phyloP scores from a whole-genome alignment of 2,797 vertebrate genomes.

The Microcaecilia unicolor region DNA sequence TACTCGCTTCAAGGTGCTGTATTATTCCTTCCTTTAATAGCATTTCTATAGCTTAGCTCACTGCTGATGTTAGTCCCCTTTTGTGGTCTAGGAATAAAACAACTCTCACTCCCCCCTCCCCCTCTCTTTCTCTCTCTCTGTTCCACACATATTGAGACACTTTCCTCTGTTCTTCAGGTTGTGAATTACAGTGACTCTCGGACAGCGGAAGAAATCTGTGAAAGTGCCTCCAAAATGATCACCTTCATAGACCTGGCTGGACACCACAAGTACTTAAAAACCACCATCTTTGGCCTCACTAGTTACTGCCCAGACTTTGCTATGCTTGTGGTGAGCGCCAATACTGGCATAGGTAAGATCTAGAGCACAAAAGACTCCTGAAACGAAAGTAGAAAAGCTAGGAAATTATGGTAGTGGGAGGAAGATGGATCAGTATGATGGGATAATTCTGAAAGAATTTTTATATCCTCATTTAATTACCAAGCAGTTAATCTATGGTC shows the following conservation, averaged over 20 bases:
- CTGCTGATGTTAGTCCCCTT: too few species aligned
- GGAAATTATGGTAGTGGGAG: too few species aligned
- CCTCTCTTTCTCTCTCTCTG: background rate
- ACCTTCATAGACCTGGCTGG: conserved; percentile 95
- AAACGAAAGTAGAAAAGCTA: too few species aligned
- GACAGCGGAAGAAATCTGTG: conserved; percentile 92
- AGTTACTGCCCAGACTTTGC: conserved; percentile 95
- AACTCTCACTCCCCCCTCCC: background rate
- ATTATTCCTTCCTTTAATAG: too few species aligned
- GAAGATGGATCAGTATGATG: too few species aligned
- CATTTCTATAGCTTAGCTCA: too few species aligned
- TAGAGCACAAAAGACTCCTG: too few species aligned
- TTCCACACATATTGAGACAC: too few species aligned
- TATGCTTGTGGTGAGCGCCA: conserved; percentile 91
- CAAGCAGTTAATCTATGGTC: too few species aligned
- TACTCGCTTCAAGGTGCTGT: too few species aligned
- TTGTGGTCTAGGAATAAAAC: background rate
- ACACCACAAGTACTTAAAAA: conserved; percentile 94
- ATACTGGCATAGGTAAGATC: conserved; percentile 87
- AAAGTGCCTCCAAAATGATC: conserved; percentile 96
- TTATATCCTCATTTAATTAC: too few species aligned
- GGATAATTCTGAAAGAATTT: too few species aligned
- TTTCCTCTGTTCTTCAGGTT: conserved; percentile 62
- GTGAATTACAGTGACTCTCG: conserved; percentile 95
- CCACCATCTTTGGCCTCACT: conserved; percentile 93